These are phyloP conservation scores for Anagyrus pseudococci DNA, from an alignment of 2,888 invertebrate species.

Conservation along the genomic window DNA sequence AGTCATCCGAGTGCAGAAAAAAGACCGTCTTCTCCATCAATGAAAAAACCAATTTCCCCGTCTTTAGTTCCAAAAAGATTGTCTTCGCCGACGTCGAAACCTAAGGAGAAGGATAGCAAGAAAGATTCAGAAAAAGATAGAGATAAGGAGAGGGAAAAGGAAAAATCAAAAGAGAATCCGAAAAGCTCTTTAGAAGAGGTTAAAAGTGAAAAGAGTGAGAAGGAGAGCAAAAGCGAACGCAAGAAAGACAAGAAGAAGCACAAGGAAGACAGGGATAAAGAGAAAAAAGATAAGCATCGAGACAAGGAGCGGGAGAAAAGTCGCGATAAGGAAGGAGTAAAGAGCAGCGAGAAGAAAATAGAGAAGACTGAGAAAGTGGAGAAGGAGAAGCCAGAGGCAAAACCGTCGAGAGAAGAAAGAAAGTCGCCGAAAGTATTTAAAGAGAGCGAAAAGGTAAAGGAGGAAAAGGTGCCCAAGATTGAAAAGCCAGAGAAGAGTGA, in stretches of 20 bases:
- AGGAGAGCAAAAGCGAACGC: conserved; percentile 64
- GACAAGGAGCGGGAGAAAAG: conserved; percentile 63
- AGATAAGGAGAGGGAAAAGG: conserved; percentile 59
- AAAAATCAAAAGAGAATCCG: conserved; percentile 61
- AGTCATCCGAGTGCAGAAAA: conserved; percentile 54
- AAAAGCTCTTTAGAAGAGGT: conserved; percentile 64
- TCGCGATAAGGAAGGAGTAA: conserved; percentile 61
- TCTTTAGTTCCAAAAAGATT: conserved; percentile 47
- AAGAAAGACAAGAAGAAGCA: conserved; percentile 64
- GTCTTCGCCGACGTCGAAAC: conserved; percentile 49
- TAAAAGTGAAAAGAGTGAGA: conserved; percentile 62
- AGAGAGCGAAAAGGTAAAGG: conserved; percentile 55
- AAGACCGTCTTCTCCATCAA: conserved; percentile 49
- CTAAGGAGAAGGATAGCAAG: conserved; percentile 55
- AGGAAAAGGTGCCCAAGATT: conserved; percentile 49
- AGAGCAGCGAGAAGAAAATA: conserved; percentile 69
- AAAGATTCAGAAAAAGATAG: conserved; percentile 48
- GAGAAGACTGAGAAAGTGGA: conserved; percentile 72
- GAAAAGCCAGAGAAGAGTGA: conserved; percentile 55
- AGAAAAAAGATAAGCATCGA: conserved; percentile 64
- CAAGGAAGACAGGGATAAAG: conserved; percentile 66
- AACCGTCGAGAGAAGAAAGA: conserved; percentile 59
- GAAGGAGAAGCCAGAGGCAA: conserved; percentile 64
- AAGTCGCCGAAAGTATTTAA: conserved; percentile 54
- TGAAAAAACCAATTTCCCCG: conserved; percentile 58